A percentile compares a stretch with the other conserved stretches of the same genome.
Conservation (phyloP, 2,113 vertebrate species). For the Acanthisitta chloris region DNA sequence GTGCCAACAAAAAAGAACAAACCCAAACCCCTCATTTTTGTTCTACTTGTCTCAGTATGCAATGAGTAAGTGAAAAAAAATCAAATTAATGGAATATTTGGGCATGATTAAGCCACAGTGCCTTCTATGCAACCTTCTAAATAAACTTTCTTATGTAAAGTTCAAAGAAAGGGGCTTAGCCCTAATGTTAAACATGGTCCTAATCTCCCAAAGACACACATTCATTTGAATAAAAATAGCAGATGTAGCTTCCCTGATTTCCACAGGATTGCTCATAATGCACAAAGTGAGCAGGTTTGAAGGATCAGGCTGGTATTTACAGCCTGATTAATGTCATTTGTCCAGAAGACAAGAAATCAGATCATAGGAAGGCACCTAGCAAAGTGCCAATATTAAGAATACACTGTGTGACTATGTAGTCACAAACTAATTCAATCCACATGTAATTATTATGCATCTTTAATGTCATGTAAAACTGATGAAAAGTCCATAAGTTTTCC, state of each 20-base stretch:
- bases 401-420: neutral
- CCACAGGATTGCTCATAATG: neutral
- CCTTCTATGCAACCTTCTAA: neutral
- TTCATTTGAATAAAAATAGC: neutral
- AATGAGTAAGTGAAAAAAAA: neutral
- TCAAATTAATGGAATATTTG: neutral
- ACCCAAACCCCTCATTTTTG: neutral
- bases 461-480: neutral
- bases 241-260: neutral
- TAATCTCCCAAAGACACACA: neutral
- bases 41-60: neutral
- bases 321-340: neutral
- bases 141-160: neutral
- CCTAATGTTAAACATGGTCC: neutral
- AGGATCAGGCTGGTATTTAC: neutral
- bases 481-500: neutral
- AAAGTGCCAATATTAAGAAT: neutral
- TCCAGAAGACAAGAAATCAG: neutral
- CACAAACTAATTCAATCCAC: neutral
- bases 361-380: neutral
- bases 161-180: neutral
- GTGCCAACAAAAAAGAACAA: conserved; percentile 12
- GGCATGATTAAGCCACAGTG: neutral
- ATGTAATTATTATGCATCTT: neutral
- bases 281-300: neutral